phyloP scores from a whole-genome alignment of 2,888 invertebrate genomes.

The Eledona agricola region DNA sequence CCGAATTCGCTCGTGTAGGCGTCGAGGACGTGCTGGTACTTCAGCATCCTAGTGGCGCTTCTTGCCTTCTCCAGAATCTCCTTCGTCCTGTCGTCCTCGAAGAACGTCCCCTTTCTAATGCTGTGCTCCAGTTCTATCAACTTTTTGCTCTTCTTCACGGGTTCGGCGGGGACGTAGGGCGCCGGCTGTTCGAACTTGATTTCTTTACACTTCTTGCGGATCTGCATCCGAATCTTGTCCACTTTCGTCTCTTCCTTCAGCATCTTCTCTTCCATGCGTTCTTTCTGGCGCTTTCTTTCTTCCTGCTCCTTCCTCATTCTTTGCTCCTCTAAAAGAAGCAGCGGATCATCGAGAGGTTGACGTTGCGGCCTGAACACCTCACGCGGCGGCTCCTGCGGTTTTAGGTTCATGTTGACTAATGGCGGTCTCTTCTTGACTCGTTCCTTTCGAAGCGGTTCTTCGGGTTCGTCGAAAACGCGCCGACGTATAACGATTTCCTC shows the following conservation, averaged over 20 bases:
- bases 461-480: constrained; percentile 53
- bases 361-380: constrained; percentile 48
- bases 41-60: constrained; percentile 52
- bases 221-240: constrained; percentile 54
- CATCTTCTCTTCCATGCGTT: constrained; percentile 54
- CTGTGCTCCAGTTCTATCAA: constrained; percentile 57
- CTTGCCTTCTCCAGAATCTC: constrained; percentile 58
- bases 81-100: constrained; percentile 59
- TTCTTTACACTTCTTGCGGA: constrained; percentile 56
- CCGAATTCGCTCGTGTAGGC: constrained; percentile 50
- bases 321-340: constrained; percentile 51
- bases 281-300: constrained; percentile 57
- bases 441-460: constrained; percentile 52
- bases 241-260: constrained; percentile 57
- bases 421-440: constrained; percentile 52
- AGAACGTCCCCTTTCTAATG: constrained; percentile 59
- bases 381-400: constrained; percentile 44
- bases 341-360: constrained; percentile 53
- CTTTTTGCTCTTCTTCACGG: constrained; percentile 58
- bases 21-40: constrained; percentile 52
- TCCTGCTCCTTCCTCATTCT: constrained; percentile 55
- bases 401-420: constrained; percentile 41
- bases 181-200: constrained; percentile 56
- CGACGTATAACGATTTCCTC: constrained; percentile 56
- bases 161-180: constrained; percentile 56